Evolutionary conservation across 2,888 invertebrate species (phyloP), one percentile per base, ranked within the genome.

Genomic region (Schizotus pectinicornis): DNA sequence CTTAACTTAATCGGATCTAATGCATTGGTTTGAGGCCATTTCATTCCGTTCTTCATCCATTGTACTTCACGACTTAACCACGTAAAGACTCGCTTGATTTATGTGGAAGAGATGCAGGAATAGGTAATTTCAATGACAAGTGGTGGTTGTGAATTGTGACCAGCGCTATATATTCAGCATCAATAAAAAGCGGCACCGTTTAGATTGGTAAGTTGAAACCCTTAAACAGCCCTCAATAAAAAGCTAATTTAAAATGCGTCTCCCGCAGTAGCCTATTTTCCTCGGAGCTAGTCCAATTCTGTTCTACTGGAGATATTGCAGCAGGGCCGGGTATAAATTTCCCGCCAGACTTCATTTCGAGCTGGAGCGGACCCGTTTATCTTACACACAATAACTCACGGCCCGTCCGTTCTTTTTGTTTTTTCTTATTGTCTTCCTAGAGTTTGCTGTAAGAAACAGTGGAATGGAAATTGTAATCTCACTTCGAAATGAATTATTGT

Each of bases 321-420:
- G 75, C 76, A 68, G 75, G 76, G 74, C 75, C 72, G 73, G 68
- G 74, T 75, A 79, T 80, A 80, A 80, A 80, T 80, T 79, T 79
- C 85, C 80, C 80, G 79, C 84, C 79, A 80, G 86, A 86, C 86
- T 86, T 86, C 86, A 86, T 86, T 86, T 86, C 85, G 86, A 85
- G 84, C 83, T 82, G 83, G 85, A 85, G 85, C 83, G 83, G 83
- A 82, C 85, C 84, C 86, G 86, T 86, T 86, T 86, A 86, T 86
- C 86, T 86, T 86, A 82, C 84, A 83, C 81, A 83, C 84, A 85
- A 86, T 86, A 86, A 86, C 82, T 86, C 86, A 79, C 79, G 67
- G 69, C 74, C 74, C 77, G 78, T 78, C 79, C 77, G 74, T 75
- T 73, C 75, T 77, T 77, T 77, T 71, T 76, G 73, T 74, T 72